These are phyloP conservation scores for Chydorus sphaericus DNA, from an alignment of 2,888 invertebrate genomes.

Conservation along the genomic window DNA sequence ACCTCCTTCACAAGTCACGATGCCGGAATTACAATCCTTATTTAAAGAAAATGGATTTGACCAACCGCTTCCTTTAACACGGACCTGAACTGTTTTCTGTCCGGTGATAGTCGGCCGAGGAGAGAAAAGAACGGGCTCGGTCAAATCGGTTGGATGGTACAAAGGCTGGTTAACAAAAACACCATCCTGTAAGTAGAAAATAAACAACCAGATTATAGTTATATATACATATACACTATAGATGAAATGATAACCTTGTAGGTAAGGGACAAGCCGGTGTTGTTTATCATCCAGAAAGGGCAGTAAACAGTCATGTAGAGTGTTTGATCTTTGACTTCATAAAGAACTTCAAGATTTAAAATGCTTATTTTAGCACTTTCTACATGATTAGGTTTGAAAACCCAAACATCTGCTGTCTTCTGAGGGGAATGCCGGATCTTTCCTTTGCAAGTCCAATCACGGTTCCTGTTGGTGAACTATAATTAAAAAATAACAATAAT, in stretches of 20 bases:
- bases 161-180: conserved; percentile 44
- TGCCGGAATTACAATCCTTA: conserved; percentile 91
- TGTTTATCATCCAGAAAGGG: conserved; percentile 98
- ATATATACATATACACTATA: not conserved
- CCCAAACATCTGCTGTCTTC: conserved; percentile 63
- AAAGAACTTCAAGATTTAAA: conserved; percentile 73
- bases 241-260: conserved; percentile 55
- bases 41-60: conserved; percentile 95
- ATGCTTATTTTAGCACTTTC: conserved; percentile 53
- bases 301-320: conserved; percentile 68
- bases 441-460: conserved; percentile 74
- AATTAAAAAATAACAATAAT: too few species aligned
- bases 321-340: conserved; percentile 48
- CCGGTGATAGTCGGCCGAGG: conserved; percentile 83
- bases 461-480: conserved; percentile 55
- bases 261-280: conserved; percentile 72
- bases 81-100: conserved; percentile 81
- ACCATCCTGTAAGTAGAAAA: not conserved
- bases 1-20: conserved; percentile 53
- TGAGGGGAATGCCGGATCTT: conserved; percentile 49
- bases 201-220: not conserved
- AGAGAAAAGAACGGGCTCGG: conserved; percentile 80
- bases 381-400: conserved; percentile 69
- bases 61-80: conserved; percentile 74
- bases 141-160: conserved; percentile 66